These are phyloP conservation scores for Erythrocercus mccallii DNA, from an alignment of 2,113 vertebrate species.

Conservation along the genomic window DNA sequence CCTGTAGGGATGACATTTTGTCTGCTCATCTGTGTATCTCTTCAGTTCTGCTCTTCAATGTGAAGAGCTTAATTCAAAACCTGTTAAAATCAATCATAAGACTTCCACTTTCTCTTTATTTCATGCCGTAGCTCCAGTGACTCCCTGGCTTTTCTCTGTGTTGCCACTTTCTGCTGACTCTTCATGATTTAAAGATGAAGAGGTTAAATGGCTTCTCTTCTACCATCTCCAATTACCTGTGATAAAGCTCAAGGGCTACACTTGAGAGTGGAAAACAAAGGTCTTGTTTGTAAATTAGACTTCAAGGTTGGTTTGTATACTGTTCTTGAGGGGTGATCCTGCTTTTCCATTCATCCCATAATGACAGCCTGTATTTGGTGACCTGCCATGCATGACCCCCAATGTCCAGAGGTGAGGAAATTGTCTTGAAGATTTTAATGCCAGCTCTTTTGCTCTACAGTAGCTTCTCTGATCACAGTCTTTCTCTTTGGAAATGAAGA, in stretches of 20 bases:
- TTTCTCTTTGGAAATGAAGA: not conserved
- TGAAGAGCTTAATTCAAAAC: not conserved
- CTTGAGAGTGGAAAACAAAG: not conserved
- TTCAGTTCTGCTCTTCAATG: not conserved
- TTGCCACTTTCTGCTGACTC: not conserved
- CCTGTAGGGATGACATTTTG: not conserved
- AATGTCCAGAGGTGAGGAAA: not conserved
- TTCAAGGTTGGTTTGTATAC: not conserved
- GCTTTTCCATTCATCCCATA: not conserved
- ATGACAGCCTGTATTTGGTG: not conserved
- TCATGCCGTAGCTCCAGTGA: not conserved
- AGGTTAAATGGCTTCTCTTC: slow-evolving; percentile 10
- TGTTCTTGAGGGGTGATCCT: not conserved
- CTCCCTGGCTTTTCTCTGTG: not conserved
- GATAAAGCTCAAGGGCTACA: not conserved
- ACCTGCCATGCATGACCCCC: not conserved
- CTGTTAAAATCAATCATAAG: not conserved
- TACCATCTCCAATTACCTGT: not conserved
- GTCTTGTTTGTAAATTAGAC: not conserved
- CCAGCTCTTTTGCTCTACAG: not conserved
- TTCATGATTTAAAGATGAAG: not conserved
- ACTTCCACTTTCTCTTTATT: not conserved
- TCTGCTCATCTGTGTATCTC: not conserved
- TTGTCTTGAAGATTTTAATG: not conserved
- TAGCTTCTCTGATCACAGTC: not conserved